Conservation (phyloP, 2,888 invertebrate species). For the Muschampia plurimacula region DNA sequence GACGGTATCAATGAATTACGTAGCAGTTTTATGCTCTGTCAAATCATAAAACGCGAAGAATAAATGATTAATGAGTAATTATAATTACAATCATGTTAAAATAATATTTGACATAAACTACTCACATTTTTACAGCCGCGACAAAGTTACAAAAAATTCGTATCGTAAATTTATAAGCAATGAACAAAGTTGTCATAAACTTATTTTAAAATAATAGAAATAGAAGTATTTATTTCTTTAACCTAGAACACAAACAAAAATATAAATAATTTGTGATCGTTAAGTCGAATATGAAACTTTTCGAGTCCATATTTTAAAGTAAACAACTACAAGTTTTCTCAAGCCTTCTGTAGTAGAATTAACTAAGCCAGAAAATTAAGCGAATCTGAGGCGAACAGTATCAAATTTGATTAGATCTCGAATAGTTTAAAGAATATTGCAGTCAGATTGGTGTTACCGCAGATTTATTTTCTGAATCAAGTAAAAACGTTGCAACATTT, state of each 20-base stretch:
- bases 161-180: too few relatives aligned
- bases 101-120: too few relatives aligned
- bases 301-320: neutral
- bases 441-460: neutral
- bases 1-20: too few relatives aligned
- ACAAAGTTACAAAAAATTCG: too few relatives aligned
- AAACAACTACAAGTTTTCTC: constrained; percentile 6
- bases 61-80: too few relatives aligned
- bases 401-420: constrained; percentile 55
- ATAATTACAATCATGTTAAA: too few relatives aligned
- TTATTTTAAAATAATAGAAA: neutral
- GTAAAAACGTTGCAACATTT: constrained; percentile 10
- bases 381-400: constrained; percentile 51
- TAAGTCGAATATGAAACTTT: neutral
- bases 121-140: too few relatives aligned
- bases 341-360: constrained; percentile 46
- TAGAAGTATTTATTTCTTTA: neutral
- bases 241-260: too few relatives aligned
- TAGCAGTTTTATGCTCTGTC: too few relatives aligned
- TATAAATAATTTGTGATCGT: neutral
- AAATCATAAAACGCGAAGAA: too few relatives aligned
- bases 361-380: constrained; percentile 60
- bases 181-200: too few relatives aligned
- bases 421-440: constrained; percentile 17
- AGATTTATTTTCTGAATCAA: constrained; percentile 24